Evolutionary conservation across 2,797 vertebrate genomes (phyloP), one percentile per base, ranked within the genome.

Genomic region (Gymnoscopelus braueri): DNA sequence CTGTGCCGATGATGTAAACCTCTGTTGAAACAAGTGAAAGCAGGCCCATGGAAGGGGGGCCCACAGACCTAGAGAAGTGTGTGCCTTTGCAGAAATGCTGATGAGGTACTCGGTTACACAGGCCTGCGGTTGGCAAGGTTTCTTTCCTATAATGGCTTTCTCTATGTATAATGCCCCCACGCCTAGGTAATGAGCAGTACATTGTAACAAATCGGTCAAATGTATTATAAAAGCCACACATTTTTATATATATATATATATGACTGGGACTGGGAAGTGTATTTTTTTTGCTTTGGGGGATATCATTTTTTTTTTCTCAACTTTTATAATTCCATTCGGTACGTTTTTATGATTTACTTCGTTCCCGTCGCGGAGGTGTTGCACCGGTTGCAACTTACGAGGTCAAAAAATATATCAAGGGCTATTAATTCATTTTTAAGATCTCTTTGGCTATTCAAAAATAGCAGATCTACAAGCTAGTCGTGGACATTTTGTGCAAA

Each of bases 61-160:
- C 0, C 52, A 19, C 19, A 55, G 51, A 75, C 71, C 51, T 14
- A 60, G 82, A 72, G 86, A 89, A 84, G 77, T 82, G 82, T 88
- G 69, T 69, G 85, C 74, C 86, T 80, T 85, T 55, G 88, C 88
- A 90, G 82, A 92, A 91, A 88, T 89, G 78, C 88, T 87, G 89
- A 90, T 86, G 81, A 92, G 85, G 80, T 83, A 63, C 74, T 74
- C 79, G 74, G 82, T 86, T 79, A 74, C 78, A 75, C 78, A 75
- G 73, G 70, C 80, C 74, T 83, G 83, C 80, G 69, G 80, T 44
- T 88, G 79, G 81, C 78, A 71, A 68, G 63, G 60, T 73, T 87
- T 19, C 1, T 19, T 80, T 81, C 72, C 39, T 75, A 62, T 84
- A 87, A 84, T 84, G 58, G 71, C 73, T 79, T 80, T 67, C 81